Evolutionary conservation across 2,797 vertebrate genomes (phyloP).

Genomic region (Protonibea diacanthus): DNA sequence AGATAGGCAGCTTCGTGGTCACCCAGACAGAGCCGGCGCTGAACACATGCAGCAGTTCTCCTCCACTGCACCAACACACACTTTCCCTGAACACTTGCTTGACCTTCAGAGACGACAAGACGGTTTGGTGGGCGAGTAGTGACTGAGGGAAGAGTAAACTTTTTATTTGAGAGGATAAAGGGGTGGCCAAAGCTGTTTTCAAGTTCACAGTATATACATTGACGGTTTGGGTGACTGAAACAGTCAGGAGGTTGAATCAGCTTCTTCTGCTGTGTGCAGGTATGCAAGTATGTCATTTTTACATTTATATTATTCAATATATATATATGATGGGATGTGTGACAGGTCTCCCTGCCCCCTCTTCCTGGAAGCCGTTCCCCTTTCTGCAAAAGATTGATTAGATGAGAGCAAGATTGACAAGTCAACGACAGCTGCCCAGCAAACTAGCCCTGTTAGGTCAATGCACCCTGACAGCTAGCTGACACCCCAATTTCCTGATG

Average conservation of each 20-base stretch:
- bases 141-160: constrained; percentile 21
- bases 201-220: not conserved
- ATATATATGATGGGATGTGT: constrained; percentile 24
- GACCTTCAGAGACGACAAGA: constrained; percentile 60
- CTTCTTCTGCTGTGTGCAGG: not conserved
- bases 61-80: constrained; percentile 52
- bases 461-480: constrained; percentile 80
- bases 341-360: constrained; percentile 26
- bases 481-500: constrained; percentile 82
- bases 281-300: not conserved
- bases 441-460: constrained; percentile 75
- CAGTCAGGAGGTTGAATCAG: not conserved
- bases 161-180: constrained; percentile 27
- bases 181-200: not conserved
- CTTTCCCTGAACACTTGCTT: constrained; percentile 24
- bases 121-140: not conserved
- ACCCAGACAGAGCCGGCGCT: constrained; percentile 57
- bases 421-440: constrained; percentile 75
- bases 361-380: constrained; percentile 38
- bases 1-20: constrained; percentile 61
- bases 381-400: constrained; percentile 76
- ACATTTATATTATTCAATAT: constrained; percentile 1
- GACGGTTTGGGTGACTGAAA: not conserved
- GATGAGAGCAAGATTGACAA: constrained; percentile 71
- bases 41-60: constrained; percentile 67